These are phyloP conservation scores for Cydia pomonella DNA, from an alignment of 1,140 invertebrate species.

Conservation along the genomic window DNA sequence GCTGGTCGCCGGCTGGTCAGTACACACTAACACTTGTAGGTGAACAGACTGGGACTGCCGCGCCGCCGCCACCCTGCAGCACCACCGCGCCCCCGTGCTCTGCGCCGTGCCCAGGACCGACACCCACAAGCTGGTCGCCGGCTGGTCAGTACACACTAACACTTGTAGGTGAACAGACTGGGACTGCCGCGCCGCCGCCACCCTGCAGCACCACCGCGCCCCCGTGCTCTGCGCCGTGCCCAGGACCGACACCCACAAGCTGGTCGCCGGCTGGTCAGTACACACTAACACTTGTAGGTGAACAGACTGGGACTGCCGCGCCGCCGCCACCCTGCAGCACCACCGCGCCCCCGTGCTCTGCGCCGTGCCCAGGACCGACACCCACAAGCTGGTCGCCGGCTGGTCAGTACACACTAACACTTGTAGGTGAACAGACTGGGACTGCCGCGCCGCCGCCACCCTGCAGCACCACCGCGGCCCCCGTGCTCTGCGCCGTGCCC, in stretches of 20 bases:
- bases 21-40: background rate
- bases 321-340: background rate
- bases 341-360: background rate
- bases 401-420: background rate
- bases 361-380: background rate
- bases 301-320: background rate
- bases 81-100: background rate
- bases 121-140: background rate
- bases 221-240: background rate
- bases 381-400: background rate
- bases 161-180: too few relatives aligned
- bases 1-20: conserved; percentile 13
- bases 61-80: background rate
- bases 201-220: background rate
- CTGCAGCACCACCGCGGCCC: background rate
- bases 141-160: background rate
- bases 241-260: background rate
- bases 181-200: background rate
- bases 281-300: too few relatives aligned
- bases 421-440: conserved; percentile 43
- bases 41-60: background rate
- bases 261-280: conserved; percentile 10
- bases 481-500: background rate
- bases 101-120: background rate
- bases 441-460: background rate